These are phyloP conservation scores for Argyra leucocephala DNA, from an alignment of 2,888 invertebrate genomes.

Conservation along the genomic window DNA sequence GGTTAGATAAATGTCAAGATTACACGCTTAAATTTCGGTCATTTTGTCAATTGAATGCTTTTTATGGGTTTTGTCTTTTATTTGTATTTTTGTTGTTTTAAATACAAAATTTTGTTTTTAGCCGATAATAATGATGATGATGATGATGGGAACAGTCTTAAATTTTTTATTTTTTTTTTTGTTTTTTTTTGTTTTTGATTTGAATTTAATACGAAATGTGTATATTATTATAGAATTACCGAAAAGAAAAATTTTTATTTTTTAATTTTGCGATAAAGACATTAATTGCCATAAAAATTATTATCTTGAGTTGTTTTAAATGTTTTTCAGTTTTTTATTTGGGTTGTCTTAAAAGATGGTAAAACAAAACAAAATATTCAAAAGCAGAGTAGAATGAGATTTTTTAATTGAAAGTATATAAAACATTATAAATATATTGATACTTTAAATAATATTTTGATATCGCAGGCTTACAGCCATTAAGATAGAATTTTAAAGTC, in stretches of 20 bases:
- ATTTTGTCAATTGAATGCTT: constrained; percentile 1
- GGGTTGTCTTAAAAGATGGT: too few relatives aligned
- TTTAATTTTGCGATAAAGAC: constrained; percentile 5
- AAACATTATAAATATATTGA: too few relatives aligned
- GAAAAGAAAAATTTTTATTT: background rate
- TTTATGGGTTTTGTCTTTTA: background rate
- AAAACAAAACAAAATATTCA: too few relatives aligned
- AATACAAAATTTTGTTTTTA: background rate
- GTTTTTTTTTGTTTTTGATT: background rate
- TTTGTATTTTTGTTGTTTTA: background rate
- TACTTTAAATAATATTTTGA: too few relatives aligned
- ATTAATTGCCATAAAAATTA: constrained; percentile 3
- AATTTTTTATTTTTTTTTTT: too few relatives aligned
- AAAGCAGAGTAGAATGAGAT: too few relatives aligned
- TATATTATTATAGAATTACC: too few relatives aligned
- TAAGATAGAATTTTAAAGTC: too few relatives aligned
- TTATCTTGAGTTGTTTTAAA: background rate
- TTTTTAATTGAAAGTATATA: too few relatives aligned
- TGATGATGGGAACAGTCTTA: background rate
- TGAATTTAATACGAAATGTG: background rate
- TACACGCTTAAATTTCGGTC: constrained; percentile 6
- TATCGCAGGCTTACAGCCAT: too few relatives aligned
- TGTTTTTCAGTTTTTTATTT: too few relatives aligned
- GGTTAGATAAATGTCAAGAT: background rate
- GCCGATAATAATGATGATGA: background rate